Conservation (phyloP, 2,888 invertebrate species). For the Oscheius sp. region DNA sequence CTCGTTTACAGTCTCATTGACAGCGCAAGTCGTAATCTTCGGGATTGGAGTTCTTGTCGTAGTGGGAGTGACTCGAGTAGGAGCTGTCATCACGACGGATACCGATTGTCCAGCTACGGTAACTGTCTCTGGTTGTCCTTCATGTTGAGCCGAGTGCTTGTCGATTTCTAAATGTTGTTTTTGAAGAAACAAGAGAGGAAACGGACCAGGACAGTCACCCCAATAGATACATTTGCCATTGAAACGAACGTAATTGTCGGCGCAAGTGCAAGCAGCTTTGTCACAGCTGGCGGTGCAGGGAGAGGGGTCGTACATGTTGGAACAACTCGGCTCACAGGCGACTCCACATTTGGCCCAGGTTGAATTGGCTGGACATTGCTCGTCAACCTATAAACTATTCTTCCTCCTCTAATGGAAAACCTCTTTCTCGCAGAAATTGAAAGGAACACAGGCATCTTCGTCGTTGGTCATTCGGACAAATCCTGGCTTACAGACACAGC, state of each 20-base stretch:
- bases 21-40: constrained; percentile 45
- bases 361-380: constrained; percentile 55
- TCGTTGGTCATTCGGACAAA: constrained; percentile 62
- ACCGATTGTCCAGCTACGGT: constrained; percentile 14
- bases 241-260: constrained; percentile 66
- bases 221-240: constrained; percentile 65
- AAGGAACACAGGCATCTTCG: constrained; percentile 63
- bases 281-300: constrained; percentile 64
- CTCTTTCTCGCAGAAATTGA: constrained; percentile 63
- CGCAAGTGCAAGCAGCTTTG: constrained; percentile 66
- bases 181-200: neutral
- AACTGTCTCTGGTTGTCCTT: neutral
- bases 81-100: constrained; percentile 21
- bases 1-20: constrained; percentile 68
- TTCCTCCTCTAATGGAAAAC: neutral
- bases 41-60: neutral
- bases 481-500: constrained; percentile 57
- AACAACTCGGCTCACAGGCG: constrained; percentile 66
- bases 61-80: constrained; percentile 13
- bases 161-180: constrained; percentile 29
- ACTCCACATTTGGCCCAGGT: constrained; percentile 68
- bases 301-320: constrained; percentile 64
- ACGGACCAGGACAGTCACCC: constrained; percentile 64
- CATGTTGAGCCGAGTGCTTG: constrained; percentile 31
- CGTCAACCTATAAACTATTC: constrained; percentile 12